phyloP scores from a whole-genome alignment of 2,113 vertebrate genomes.

The Candoia aspera region DNA sequence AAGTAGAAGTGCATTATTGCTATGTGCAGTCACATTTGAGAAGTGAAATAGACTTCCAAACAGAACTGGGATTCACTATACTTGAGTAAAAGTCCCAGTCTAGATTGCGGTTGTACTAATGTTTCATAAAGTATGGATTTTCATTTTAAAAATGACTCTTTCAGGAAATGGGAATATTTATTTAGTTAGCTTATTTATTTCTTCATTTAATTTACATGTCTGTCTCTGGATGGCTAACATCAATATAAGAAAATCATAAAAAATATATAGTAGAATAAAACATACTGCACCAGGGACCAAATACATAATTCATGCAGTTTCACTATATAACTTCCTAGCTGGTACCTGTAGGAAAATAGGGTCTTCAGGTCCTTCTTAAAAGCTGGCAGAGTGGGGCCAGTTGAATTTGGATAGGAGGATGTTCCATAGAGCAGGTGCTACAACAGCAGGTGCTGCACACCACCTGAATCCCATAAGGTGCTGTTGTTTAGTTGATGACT shows the following conservation, averaged over 20 bases:
- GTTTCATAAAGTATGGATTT: not conserved
- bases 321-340: not conserved
- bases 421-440: not conserved
- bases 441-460: not conserved
- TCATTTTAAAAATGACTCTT: not conserved
- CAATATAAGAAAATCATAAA: not conserved
- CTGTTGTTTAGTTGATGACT: not conserved
- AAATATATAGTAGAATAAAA: not conserved
- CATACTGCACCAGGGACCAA: not conserved
- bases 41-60: not conserved
- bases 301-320: not conserved
- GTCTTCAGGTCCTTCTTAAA: not conserved
- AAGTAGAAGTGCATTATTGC: not conserved
- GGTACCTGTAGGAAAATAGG: not conserved
- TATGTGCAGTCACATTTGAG: not conserved
- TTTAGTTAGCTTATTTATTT: not conserved
- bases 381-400: not conserved
- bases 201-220: not conserved
- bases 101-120: not conserved
- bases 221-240: not conserved
- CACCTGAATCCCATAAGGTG: not conserved
- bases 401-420: not conserved
- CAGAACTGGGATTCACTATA: not conserved
- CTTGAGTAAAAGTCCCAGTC: not conserved
- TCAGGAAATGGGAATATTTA: not conserved